A percentile compares a stretch with the other conserved stretches of the same genome.
Conservation (phyloP, 2,113 vertebrate genomes). For the Probosciger aterrimus region DNA sequence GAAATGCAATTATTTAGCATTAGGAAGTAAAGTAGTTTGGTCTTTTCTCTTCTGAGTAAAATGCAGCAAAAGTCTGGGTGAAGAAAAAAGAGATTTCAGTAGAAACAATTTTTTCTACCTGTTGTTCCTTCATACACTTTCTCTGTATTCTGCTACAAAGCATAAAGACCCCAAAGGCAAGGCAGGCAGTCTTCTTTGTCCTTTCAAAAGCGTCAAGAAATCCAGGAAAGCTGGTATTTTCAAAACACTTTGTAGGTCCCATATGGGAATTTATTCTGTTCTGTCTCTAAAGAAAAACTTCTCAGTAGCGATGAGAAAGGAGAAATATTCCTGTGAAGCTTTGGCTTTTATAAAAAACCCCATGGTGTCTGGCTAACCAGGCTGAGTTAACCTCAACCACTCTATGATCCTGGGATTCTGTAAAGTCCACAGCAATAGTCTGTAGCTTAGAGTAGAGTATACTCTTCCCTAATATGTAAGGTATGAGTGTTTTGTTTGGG, state of each 20-base stretch:
- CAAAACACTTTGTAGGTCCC: not conserved
- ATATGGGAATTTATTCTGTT: not conserved
- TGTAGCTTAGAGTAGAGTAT: not conserved
- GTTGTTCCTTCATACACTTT: not conserved
- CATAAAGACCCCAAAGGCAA: not conserved
- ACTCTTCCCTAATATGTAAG: not conserved
- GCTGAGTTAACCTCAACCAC: not conserved
- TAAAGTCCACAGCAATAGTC: not conserved
- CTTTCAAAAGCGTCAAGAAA: not conserved
- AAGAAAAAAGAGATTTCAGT: not conserved
- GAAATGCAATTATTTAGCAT: not conserved
- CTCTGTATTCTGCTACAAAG: not conserved
- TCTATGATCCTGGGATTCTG: not conserved
- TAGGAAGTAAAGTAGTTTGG: not conserved
- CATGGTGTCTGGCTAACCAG: not conserved
- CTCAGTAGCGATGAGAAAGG: not conserved
- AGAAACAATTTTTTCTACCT: not conserved
- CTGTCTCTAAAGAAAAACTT: not conserved
- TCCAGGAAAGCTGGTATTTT: not conserved
- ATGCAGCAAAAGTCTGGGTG: not conserved
- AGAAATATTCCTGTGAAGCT: not conserved
- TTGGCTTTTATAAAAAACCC: not conserved
- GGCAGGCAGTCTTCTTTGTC: not conserved
- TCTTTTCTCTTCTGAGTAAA: not conserved
- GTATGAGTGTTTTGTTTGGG: not conserved